Evolutionary conservation across 2,797 vertebrate species (phyloP).

Genomic region (Argya squamiceps): DNA sequence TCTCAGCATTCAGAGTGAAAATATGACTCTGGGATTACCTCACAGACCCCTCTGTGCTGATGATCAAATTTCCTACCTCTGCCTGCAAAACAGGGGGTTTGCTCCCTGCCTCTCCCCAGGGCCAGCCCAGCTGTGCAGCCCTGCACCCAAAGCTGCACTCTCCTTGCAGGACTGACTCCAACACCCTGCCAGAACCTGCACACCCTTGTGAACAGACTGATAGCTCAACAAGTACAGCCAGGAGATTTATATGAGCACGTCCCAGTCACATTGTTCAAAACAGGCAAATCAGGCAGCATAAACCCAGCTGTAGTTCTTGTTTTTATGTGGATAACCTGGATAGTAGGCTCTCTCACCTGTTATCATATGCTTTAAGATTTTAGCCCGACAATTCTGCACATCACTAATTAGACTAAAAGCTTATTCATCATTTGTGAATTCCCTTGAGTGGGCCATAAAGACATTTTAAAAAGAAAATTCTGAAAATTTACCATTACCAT

Average conservation of each 20-base stretch:
- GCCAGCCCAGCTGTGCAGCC: background rate
- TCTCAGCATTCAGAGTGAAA: background rate
- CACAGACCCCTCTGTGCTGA: background rate
- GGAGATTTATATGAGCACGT: background rate
- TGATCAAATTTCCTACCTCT: background rate
- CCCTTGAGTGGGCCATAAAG: background rate
- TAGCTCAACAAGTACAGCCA: background rate
- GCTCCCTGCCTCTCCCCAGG: background rate
- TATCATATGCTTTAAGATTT: background rate
- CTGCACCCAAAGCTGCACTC: accelerated
- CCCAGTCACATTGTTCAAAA: no score
- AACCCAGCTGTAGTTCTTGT: background rate
- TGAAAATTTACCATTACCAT: background rate
- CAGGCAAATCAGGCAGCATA: accelerated
- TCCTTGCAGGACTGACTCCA: background rate
- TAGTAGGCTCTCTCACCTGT: background rate
- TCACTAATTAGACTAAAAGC: conserved; percentile 29
- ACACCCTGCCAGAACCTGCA: accelerated
- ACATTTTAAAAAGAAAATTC: background rate
- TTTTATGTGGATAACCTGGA: background rate
- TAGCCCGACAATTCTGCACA: background rate
- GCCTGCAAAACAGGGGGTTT: background rate
- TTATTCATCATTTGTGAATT: conserved; percentile 17
- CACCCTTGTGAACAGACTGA: accelerated
- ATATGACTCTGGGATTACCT: background rate